These are phyloP conservation scores for Eremobia ochroleuca DNA, from an alignment of 2,888 invertebrate genomes.

Conservation along the genomic window DNA sequence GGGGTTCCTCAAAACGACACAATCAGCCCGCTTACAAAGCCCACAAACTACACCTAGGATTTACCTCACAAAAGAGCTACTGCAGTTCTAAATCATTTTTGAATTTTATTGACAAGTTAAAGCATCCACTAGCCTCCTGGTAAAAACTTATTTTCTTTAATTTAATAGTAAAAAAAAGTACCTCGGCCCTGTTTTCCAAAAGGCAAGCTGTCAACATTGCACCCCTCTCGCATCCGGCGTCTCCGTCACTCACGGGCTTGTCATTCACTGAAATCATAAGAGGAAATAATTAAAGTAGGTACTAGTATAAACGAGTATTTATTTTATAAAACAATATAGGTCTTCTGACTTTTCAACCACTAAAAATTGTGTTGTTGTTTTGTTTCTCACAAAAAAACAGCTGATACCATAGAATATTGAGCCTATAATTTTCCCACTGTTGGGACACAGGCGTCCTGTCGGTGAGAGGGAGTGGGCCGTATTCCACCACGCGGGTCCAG, in stretches of 20 bases:
- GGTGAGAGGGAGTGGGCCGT: not conserved
- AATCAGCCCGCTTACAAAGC: not conserved
- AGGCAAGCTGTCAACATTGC: constrained; percentile 64
- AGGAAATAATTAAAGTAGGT: not conserved
- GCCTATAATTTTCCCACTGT: too few relatives aligned
- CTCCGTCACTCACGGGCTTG: constrained; percentile 72
- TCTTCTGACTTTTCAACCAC: not conserved
- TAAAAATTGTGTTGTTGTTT: not conserved
- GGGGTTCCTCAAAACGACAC: not conserved
- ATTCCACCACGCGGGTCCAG: too few relatives aligned
- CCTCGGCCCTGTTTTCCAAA: constrained; percentile 53
- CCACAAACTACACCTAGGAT: not conserved
- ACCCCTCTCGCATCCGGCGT: constrained; percentile 76
- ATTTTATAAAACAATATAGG: not conserved
- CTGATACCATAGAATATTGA: not conserved
- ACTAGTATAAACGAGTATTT: too few relatives aligned
- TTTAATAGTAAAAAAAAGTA: constrained; percentile 22
- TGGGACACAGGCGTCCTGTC: not conserved
- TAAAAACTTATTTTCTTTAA: not conserved
- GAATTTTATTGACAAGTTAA: not conserved
- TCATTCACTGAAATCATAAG: constrained; percentile 64
- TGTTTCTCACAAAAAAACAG: not conserved
- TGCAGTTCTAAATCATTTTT: not conserved
- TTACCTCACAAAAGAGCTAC: too few relatives aligned
- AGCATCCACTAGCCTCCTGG: not conserved